Base-by-base conservation (phyloP, 2,888 invertebrate genomes). In the Acronicta aceris region DNA sequence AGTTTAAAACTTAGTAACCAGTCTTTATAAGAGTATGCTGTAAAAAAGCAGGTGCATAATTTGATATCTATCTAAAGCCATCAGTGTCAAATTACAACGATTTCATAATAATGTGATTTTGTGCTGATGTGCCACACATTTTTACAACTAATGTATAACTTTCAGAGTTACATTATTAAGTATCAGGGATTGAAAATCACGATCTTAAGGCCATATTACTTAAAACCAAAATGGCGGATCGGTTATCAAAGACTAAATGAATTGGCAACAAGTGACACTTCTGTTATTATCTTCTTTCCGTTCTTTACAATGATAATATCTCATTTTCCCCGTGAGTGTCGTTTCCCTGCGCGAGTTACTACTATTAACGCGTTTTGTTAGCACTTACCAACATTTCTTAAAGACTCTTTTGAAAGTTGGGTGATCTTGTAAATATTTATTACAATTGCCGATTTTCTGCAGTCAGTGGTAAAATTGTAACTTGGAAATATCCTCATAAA, bases 281-380 rank as follows among this genome's bases (percentile, higher is more conserved):
- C 52, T 57, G 36, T 4, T 10, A 2, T 12, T 15, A 13, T 0
- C 0, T 46, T 0, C 0, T 12, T 8, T 2, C 0, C 30, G 0
- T 16, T 36, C 50, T 64, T 66, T 67, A 62, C 56, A 59, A 43
- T 30, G 56, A 55, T 65, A 71, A 74, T 79, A 65, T 59, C 56
- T 65, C 49, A 71, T 75, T 70, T 57, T 59, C 17, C 70, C 68
- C 75, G 42, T 36, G 74, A 70, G 74, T 65, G 65, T 68, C 60
- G 68, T 76, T 70, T 33, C 15, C 42, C n/a, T 57, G n/a, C 46
- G 36, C 16, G 48, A 54, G 56, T 57, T 57, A 47, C 47, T 55
- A 47, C 47, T 58, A 66, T 66, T 64, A 70, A 45, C 52, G 48
- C 15, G 48, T 61, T 64, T 62, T 54, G 57, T 42, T 58, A 41